Evolutionary conservation across 92 coral and sea anemone species (phyloP).

Genomic region (Pocillopora meandrina): DNA sequence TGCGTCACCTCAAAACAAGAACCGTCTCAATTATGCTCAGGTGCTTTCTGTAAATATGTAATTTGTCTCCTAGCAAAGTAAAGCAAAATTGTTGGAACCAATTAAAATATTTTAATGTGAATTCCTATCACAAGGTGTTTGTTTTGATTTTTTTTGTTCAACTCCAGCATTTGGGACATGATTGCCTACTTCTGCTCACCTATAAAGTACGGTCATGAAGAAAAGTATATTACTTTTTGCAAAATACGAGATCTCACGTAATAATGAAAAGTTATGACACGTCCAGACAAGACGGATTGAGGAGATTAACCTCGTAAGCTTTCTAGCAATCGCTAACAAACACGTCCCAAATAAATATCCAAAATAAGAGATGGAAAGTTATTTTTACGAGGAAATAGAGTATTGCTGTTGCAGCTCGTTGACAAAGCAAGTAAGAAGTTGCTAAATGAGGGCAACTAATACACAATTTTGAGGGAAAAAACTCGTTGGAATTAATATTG

Average conservation of each 20-base stretch:
- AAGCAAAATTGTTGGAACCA: too few species aligned
- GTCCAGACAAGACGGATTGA: background rate
- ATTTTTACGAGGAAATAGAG: background rate
- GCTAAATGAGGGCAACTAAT: too few species aligned
- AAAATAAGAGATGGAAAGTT: background rate
- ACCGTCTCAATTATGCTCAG: too few species aligned
- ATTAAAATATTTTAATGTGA: too few species aligned
- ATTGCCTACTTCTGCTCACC: too few species aligned
- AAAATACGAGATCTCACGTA: background rate
- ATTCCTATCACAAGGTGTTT: too few species aligned
- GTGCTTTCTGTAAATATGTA: too few species aligned
- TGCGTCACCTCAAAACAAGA: too few species aligned
- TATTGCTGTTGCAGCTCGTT: background rate
- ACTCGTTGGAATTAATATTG: background rate
- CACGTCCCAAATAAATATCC: background rate
- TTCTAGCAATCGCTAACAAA: background rate
- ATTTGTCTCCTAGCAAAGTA: too few species aligned
- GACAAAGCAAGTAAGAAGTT: background rate
- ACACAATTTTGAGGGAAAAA: background rate
- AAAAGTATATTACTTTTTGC: background rate
- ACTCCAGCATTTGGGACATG: too few species aligned
- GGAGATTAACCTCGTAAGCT: background rate
- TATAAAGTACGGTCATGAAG: too few species aligned
- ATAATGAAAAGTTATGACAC: background rate
- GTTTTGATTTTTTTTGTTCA: too few species aligned